Conservation (phyloP, 2,113 vertebrate species). For the Chaetura pelagica region DNA sequence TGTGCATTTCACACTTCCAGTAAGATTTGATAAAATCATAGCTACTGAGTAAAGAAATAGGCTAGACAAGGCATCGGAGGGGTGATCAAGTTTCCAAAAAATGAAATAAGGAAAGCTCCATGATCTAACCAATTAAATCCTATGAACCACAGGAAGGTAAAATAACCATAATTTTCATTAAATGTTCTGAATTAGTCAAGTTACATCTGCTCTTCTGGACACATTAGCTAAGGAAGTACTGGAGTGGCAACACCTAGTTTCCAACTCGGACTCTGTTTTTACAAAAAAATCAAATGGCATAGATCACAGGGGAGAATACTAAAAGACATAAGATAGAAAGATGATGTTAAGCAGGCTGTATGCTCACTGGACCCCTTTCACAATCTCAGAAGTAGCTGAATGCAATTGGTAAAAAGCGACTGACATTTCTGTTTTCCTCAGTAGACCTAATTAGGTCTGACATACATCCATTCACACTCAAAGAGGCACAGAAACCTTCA, state of each 20-base stretch:
- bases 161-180: neutral
- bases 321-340: neutral
- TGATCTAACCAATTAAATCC: neutral
- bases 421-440: slow-evolving; percentile 58
- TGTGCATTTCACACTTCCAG: neutral
- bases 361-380: slow-evolving; percentile 9
- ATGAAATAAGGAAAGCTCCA: neutral
- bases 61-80: neutral
- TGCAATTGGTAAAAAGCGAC: neutral
- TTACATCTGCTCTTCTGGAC: neutral
- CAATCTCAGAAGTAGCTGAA: slow-evolving; percentile 3
- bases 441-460: slow-evolving; percentile 59
- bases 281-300: slow-evolving; percentile 2
- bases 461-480: slow-evolving; percentile 56
- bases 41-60: neutral
- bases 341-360: neutral
- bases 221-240: neutral
- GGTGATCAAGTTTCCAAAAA: neutral
- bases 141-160: neutral
- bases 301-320: neutral
- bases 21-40: neutral
- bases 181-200: neutral
- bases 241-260: neutral
- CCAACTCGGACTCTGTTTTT: slow-evolving; percentile 8
- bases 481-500: slow-evolving; percentile 29